These are phyloP conservation scores for Eospalax fontanierii DNA, from an alignment of 2,797 vertebrate genomes.

Conservation along the genomic window DNA sequence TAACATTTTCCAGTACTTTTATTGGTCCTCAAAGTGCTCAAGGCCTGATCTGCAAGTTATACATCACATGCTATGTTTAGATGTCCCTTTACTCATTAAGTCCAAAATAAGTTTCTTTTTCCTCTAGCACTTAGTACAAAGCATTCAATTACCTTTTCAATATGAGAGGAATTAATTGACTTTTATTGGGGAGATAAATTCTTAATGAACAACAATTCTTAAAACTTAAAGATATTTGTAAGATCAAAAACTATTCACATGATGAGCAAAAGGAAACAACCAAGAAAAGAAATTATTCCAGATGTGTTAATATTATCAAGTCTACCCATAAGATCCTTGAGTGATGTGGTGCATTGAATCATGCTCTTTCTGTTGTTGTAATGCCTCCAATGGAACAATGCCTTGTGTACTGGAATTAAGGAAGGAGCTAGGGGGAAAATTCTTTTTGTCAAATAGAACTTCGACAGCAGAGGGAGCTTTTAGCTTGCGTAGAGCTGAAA, in stretches of 20 bases:
- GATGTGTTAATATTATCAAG: background rate
- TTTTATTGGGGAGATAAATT: background rate
- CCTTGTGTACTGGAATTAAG: constrained; percentile 8
- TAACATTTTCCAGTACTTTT: background rate
- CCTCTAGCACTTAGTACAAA: background rate
- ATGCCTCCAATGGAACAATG: background rate
- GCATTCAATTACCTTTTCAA: background rate
- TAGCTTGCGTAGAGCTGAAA: constrained; percentile 40
- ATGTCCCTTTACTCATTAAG: background rate
- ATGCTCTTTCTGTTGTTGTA: background rate
- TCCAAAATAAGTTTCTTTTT: background rate
- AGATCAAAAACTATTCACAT: background rate
- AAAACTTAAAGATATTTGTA: background rate
- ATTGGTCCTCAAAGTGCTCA: background rate
- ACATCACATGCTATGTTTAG: background rate
- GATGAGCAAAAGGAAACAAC: background rate
- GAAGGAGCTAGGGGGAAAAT: background rate
- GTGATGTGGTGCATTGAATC: background rate
- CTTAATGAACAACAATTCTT: background rate
- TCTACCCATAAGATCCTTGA: too few relatives aligned
- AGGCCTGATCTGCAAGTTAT: background rate
- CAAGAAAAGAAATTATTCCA: background rate
- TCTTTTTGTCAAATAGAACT: background rate
- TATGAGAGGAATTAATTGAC: background rate
- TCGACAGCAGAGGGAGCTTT: constrained; percentile 85